A percentile compares a stretch with the other conserved stretches of the same genome.
Conservation (phyloP, 2,888 invertebrate genomes). For the Synanthedon formicaeformis region DNA sequence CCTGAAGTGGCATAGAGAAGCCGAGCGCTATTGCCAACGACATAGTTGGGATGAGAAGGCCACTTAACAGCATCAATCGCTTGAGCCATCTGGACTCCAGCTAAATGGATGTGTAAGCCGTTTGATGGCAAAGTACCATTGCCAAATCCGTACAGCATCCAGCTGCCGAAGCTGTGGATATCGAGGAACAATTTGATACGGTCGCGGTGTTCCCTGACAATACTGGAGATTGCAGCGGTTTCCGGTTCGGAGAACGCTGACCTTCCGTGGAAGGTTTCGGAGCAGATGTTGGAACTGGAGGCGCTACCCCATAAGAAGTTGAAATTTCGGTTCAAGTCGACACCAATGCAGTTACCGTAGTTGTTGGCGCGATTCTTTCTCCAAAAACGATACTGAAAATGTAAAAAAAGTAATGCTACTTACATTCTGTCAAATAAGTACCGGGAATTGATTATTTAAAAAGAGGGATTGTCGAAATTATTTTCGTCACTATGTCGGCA, state of each 20-base stretch:
- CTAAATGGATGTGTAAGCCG: conserved; percentile 38
- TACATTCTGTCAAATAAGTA: no score
- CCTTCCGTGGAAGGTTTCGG: conserved; percentile 73
- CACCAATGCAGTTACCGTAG: conserved; percentile 69
- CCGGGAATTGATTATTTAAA: no score
- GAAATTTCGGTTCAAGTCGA: conserved; percentile 83
- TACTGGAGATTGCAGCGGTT: conserved; percentile 65
- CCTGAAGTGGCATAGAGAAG: conserved; percentile 72
- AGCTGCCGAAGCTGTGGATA: conserved; percentile 80
- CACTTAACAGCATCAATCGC: conserved; percentile 59
- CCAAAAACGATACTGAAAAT: conserved; percentile 70
- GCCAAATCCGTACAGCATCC: conserved; percentile 56
- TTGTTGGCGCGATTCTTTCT: conserved; percentile 72
- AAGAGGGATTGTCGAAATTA: no score
- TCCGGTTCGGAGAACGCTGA: conserved; percentile 77
- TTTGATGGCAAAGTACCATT: conserved; percentile 57
- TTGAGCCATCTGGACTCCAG: conserved; percentile 48
- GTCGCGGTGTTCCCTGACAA: conserved; percentile 53
- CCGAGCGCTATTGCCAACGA: conserved; percentile 56
- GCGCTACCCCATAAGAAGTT: conserved; percentile 74
- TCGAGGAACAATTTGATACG: conserved; percentile 75
- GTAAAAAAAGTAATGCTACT: background rate
- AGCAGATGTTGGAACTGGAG: conserved; percentile 63
- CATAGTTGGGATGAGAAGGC: conserved; percentile 45
- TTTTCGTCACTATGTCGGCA: no score